Conservation (phyloP, 2,797 vertebrate species). For the Cuniculus paca region DNA sequence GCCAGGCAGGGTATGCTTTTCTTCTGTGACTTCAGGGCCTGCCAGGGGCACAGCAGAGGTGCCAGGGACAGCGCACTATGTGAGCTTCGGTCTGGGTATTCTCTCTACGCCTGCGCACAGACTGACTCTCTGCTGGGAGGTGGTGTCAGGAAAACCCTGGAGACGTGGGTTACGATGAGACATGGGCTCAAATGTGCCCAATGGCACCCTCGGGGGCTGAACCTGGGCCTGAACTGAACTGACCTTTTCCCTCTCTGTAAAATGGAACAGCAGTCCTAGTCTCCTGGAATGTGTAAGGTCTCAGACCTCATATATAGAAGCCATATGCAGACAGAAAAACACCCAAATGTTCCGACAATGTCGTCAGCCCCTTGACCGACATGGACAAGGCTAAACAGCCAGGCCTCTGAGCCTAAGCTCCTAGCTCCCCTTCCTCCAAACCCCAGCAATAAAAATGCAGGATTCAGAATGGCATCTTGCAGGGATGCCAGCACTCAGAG, state of each 20-base stretch:
- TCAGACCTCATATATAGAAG: neutral
- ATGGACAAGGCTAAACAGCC: neutral
- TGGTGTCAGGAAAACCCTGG: neutral
- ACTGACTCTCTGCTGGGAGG: neutral
- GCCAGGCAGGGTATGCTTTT: neutral
- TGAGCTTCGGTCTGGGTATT: neutral
- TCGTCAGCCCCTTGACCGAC: neutral
- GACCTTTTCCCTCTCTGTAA: neutral
- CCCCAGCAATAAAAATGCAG: neutral
- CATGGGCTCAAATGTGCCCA: neutral
- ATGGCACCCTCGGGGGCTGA: neutral
- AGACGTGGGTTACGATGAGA: neutral
- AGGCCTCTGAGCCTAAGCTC: neutral
- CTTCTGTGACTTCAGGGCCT: neutral
- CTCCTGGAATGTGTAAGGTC: neutral
- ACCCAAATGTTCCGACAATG: neutral
- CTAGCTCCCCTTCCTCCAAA: neutral
- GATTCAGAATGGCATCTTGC: neutral
- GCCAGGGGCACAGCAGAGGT: neutral
- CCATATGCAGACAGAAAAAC: neutral
- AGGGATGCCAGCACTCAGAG: neutral
- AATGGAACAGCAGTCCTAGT: neutral
- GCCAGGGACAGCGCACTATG: neutral
- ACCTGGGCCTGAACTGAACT: neutral
- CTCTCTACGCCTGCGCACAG: neutral